Percentiles rank a stretch among this genome's conserved stretches.
Evolutionary conservation across 2,797 vertebrate species (phyloP).

Genomic region (Melanotaenia pygmaea): DNA sequence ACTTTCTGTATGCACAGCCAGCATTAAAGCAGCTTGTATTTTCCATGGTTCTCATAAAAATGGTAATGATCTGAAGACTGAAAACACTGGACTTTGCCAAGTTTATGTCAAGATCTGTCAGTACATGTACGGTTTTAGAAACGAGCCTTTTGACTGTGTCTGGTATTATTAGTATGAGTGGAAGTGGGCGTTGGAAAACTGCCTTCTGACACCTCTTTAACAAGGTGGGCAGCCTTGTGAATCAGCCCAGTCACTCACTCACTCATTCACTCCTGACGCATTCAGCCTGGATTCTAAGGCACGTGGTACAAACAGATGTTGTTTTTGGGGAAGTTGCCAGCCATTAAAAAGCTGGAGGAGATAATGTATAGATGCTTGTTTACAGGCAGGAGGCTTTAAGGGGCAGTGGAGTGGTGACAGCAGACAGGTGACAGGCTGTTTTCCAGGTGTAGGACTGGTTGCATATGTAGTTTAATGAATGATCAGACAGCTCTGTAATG

Average conservation of each 20-base stretch:
- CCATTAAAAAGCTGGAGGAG: conserved; percentile 66
- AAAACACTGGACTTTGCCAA: conserved; percentile 80
- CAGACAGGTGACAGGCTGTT: conserved; percentile 61
- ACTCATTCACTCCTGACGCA: conserved; percentile 66
- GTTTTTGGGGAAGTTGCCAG: conserved; percentile 77
- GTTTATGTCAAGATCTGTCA: conserved; percentile 79
- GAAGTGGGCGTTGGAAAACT: conserved; percentile 82
- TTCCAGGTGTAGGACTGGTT: conserved; percentile 56
- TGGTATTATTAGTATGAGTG: conserved; percentile 76
- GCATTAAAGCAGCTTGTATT: conserved; percentile 76
- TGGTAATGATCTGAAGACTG: conserved; percentile 79
- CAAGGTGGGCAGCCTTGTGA: conserved; percentile 79
- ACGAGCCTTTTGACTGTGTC: conserved; percentile 74
- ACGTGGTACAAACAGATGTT: conserved; percentile 77
- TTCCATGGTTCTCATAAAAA: conserved; percentile 81
- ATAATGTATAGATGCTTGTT: conserved; percentile 72
- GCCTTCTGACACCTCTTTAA: conserved; percentile 84
- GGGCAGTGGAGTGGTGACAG: conserved; percentile 54
- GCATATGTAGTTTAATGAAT: conserved; percentile 35
- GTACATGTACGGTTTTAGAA: conserved; percentile 60
- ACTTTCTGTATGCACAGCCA: conserved; percentile 66
- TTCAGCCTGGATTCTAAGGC: conserved; percentile 48
- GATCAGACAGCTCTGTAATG: conserved; percentile 25
- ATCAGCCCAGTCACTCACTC: conserved; percentile 77
- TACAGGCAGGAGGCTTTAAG: conserved; percentile 32